A percentile compares a stretch with the other conserved stretches of the same genome.
Evolutionary conservation across 64 coral and sea anemone genomes (phyloP).

Genomic region (Stichodactyla mertensii): DNA sequence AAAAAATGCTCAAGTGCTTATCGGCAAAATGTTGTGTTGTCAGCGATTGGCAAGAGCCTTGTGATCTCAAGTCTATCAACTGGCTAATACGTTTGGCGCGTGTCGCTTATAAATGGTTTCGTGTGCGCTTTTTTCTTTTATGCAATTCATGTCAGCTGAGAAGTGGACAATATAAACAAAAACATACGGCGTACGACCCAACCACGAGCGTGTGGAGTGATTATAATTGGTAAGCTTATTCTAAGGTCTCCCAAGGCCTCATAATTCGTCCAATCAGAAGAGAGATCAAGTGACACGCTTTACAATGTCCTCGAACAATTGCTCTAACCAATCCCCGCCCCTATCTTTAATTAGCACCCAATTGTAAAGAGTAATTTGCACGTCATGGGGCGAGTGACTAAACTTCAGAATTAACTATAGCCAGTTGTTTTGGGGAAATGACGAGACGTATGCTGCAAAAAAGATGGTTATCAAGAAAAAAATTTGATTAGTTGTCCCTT

Average conservation of each 20-base stretch:
- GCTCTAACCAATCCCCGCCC: slow-evolving; percentile 70
- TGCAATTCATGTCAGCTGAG: slow-evolving; percentile 97
- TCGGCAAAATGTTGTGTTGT: background rate
- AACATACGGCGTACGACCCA: slow-evolving; percentile 87
- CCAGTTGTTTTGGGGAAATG: slow-evolving; percentile 9
- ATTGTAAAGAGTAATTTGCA: slow-evolving; percentile 81
- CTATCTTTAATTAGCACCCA: slow-evolving; percentile 81
- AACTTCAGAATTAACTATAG: slow-evolving; percentile 23
- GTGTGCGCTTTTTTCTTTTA: slow-evolving; percentile 99
- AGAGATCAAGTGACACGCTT: slow-evolving; percentile 43
- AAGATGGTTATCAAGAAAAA: background rate
- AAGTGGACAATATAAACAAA: slow-evolving; percentile 99
- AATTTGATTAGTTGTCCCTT: background rate
- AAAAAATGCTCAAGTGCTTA: background rate
- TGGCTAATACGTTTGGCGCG: slow-evolving; percentile 94
- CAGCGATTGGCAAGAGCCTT: background rate
- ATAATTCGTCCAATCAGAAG: slow-evolving; percentile 48
- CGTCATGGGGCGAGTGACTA: slow-evolving; percentile 19
- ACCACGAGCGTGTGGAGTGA: slow-evolving; percentile 50
- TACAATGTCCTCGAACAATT: slow-evolving; percentile 77
- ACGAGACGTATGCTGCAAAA: background rate
- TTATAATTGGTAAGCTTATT: slow-evolving; percentile 64
- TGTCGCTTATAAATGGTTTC: slow-evolving; percentile 86
- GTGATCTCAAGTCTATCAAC: slow-evolving; percentile 51
- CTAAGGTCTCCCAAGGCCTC: slow-evolving; percentile 37